phyloP scores from a whole-genome alignment of 2,888 invertebrate species.

The Standfussiana lucernea region DNA sequence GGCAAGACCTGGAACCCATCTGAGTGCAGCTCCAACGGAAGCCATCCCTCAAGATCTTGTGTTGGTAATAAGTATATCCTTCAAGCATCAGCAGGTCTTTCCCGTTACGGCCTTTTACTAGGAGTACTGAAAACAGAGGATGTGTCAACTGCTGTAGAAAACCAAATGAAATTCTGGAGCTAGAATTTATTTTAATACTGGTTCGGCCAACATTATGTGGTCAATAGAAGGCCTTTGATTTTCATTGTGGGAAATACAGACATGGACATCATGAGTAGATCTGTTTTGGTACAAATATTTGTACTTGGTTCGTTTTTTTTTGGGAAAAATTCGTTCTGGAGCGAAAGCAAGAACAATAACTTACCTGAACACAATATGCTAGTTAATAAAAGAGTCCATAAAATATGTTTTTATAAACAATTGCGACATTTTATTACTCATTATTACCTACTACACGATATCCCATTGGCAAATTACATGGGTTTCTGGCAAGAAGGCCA shows the following conservation, averaged over 20 bases:
- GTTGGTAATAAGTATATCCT: slow-evolving; percentile 88
- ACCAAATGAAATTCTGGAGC: background rate
- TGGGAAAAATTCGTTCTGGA: background rate
- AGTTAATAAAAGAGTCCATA: background rate
- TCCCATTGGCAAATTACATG: background rate
- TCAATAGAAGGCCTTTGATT: background rate
- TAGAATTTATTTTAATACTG: background rate
- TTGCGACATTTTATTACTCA: slow-evolving; percentile 5
- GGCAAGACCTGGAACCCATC: slow-evolving; percentile 88
- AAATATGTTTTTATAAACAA: slow-evolving; percentile 17
- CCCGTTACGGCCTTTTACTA: slow-evolving; percentile 86
- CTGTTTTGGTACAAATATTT: background rate
- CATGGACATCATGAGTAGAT: background rate
- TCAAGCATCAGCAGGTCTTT: slow-evolving; percentile 86
- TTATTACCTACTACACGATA: background rate
- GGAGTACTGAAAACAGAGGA: slow-evolving; percentile 80
- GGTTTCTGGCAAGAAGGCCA: background rate
- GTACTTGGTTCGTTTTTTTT: background rate
- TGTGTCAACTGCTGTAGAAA: slow-evolving; percentile 51
- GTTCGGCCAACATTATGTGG: background rate
- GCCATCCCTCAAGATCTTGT: slow-evolving; percentile 85
- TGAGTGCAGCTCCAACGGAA: slow-evolving; percentile 89
- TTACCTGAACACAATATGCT: slow-evolving; percentile 26
- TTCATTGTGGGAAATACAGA: background rate
- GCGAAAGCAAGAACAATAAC: slow-evolving; percentile 5